A percentile compares a stretch with the other conserved stretches of the same genome.
These are phyloP conservation scores for Mirza zaza DNA, from an alignment of 2,113 vertebrate species.

Conservation along the genomic window DNA sequence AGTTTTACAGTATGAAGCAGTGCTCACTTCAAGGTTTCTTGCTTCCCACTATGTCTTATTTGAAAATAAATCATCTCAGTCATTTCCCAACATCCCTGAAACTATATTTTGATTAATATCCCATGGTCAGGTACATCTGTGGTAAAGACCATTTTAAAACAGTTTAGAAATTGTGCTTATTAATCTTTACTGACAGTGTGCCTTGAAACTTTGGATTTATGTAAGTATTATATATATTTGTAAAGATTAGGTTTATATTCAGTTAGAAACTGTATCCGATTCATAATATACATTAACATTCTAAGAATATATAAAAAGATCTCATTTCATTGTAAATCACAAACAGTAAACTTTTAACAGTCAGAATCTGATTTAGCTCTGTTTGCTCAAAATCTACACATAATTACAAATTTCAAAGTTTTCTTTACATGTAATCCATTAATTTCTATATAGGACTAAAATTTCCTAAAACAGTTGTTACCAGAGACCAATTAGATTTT, in stretches of 20 bases:
- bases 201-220: slow-evolving; percentile 40
- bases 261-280: background rate
- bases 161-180: background rate
- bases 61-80: slow-evolving; percentile 30
- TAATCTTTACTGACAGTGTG: slow-evolving; percentile 21
- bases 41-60: background rate
- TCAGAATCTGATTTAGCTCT: background rate
- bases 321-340: slow-evolving; percentile 31
- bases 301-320: background rate
- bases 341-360: slow-evolving; percentile 12
- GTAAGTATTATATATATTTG: background rate
- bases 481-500: slow-evolving; percentile 27
- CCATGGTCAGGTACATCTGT: background rate
- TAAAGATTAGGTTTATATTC: slow-evolving; percentile 48
- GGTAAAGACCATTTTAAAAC: slow-evolving; percentile 9
- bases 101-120: slow-evolving; percentile 18
- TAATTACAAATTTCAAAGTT: slow-evolving; percentile 43
- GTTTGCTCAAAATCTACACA: background rate
- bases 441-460: slow-evolving; percentile 11
- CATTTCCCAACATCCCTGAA: background rate
- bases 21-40: slow-evolving; percentile 30
- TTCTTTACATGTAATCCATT: background rate
- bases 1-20: background rate
- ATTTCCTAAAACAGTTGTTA: background rate
- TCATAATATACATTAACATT: background rate